Percentiles rank a stretch among this genome's conserved stretches.
Evolutionary conservation across 2,113 vertebrate species (phyloP).

Genomic region (Cryptotis parvus): DNA sequence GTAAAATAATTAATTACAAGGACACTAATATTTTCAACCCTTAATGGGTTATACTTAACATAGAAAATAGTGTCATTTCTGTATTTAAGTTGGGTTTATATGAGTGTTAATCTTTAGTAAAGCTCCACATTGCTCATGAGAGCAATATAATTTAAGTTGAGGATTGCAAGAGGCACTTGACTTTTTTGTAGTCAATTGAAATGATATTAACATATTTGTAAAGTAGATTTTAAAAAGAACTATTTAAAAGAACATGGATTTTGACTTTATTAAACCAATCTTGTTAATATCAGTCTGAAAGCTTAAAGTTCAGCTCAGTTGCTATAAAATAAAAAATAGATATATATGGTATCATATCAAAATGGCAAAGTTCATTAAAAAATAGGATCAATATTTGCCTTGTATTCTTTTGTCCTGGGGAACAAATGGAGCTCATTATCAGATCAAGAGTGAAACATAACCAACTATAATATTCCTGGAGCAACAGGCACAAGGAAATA

Average conservation of each 20-base stretch:
- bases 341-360: constrained; percentile 31
- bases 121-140: constrained; percentile 27
- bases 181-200: constrained; percentile 55
- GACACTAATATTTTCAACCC: neutral
- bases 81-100: neutral
- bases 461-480: neutral
- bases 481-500: neutral
- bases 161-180: constrained; percentile 51
- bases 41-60: neutral
- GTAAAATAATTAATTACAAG: constrained; percentile 9
- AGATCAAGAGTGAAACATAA: constrained; percentile 8
- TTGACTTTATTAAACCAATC: constrained; percentile 55
- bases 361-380: neutral
- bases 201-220: constrained; percentile 26
- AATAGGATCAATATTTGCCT: neutral
- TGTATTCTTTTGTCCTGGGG: neutral
- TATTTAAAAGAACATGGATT: constrained; percentile 5
- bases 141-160: constrained; percentile 45
- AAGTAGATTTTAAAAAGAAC: constrained; percentile 40
- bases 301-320: constrained; percentile 10
- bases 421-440: neutral
- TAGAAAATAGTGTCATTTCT: constrained; percentile 1
- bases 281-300: constrained; percentile 37
- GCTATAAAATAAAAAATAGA: constrained; percentile 22
- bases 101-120: constrained; percentile 50